These are phyloP conservation scores for Eristalis pertinax DNA, from an alignment of 2,888 invertebrate genomes.

Conservation along the genomic window DNA sequence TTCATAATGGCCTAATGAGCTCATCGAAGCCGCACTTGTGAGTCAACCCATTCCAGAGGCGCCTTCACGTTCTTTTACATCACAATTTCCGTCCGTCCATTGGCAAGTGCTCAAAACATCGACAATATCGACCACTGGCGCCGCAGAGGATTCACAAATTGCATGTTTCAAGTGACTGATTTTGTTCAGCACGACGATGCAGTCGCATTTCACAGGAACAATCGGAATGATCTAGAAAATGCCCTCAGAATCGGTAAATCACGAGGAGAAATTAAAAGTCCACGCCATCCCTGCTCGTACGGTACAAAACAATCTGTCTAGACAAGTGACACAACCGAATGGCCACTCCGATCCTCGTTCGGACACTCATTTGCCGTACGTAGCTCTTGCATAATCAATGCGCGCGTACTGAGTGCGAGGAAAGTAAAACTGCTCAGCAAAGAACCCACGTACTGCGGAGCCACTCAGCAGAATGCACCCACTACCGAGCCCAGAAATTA, in stretches of 20 bases:
- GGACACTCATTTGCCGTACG: background rate
- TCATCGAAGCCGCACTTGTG: background rate
- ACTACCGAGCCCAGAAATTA: slow-evolving; percentile 46
- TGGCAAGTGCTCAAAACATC: background rate
- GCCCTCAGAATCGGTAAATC: background rate
- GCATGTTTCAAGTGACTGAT: background rate
- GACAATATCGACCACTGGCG: background rate
- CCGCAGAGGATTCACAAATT: background rate
- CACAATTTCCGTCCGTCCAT: background rate
- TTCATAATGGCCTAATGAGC: background rate
- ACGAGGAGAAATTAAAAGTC: background rate
- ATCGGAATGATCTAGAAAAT: background rate
- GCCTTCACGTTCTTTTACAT: background rate
- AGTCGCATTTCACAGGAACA: background rate
- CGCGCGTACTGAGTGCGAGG: slow-evolving; percentile 28
- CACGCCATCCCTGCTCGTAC: background rate
- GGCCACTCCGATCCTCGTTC: slow-evolving; percentile 13
- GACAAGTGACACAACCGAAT: slow-evolving; percentile 56
- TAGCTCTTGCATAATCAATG: slow-evolving; percentile 55
- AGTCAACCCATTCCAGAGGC: background rate
- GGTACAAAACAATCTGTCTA: slow-evolving; percentile 40
- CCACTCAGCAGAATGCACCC: slow-evolving; percentile 38
- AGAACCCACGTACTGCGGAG: slow-evolving; percentile 34
- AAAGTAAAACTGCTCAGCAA: slow-evolving; percentile 28
- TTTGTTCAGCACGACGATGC: background rate